A percentile compares a stretch with the other conserved stretches of the same genome.
Conservation (phyloP, 2,797 vertebrate species). For the Merluccius polli region DNA sequence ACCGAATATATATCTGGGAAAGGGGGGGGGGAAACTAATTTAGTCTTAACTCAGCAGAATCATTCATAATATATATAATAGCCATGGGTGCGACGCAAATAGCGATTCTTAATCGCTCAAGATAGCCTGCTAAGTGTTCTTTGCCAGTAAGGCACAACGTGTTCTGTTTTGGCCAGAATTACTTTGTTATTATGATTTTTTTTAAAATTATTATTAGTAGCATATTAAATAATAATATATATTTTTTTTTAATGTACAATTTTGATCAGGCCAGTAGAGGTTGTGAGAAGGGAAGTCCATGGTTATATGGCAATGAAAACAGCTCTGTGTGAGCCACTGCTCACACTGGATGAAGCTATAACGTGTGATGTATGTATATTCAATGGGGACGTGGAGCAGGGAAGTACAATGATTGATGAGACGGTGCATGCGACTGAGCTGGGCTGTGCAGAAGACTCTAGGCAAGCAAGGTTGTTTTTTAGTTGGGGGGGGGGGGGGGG, state of each 20-base stretch:
- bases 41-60: conserved; percentile 29
- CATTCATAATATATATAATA: conserved; percentile 56
- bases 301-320: conserved; percentile 10
- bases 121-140: conserved; percentile 16
- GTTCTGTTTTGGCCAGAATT: neutral
- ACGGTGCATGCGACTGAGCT: conserved; percentile 12
- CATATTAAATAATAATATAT: no score
- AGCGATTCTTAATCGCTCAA: conserved; percentile 34
- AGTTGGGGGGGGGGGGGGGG: neutral
- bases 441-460: conserved; percentile 27
- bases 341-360: conserved; percentile 13
- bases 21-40: conserved; percentile 33
- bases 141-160: neutral
- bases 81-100: conserved; percentile 45
- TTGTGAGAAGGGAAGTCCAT: neutral
- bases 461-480: conserved; percentile 5
- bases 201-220: no score
- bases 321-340: conserved; percentile 21
- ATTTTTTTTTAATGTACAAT: neutral
- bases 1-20: conserved; percentile 31
- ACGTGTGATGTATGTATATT: conserved; percentile 8
- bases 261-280: neutral
- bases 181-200: neutral
- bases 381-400: conserved; percentile 27
- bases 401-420: conserved; percentile 36